Base-by-base conservation (phyloP, 2,113 vertebrate genomes). In the Gyps fulvus region DNA sequence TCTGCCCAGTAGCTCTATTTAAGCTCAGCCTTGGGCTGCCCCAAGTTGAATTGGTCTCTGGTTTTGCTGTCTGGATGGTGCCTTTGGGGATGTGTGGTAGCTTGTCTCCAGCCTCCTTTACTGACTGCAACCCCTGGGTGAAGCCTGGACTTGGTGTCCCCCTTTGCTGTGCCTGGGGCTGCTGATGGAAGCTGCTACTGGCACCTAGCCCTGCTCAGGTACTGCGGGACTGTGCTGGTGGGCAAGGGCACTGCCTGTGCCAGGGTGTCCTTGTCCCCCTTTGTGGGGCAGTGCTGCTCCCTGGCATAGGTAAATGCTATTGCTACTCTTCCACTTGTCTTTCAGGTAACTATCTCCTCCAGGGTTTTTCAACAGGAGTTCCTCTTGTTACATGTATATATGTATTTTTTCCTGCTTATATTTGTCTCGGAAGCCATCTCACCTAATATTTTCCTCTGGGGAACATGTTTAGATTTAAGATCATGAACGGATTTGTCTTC, bases 1-100 rank as follows among this genome's bases (percentile, higher is more conserved):
- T 69, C 25, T 79, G n/a, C 21, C 20, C 84, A 62, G 59, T 45
- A 87, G 45, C 16, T 70, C 31, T 78, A 5, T 20, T 40, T 67
- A 29, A 82, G 52, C 36, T 62, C 59, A 93, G 65, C 17, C 32
- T 54, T 66, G 36, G 13, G 21, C 9, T 42, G 1, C 4, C 3
- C 49, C 5, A 0, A 11, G 40, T 3, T 27, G 18, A 8, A 0
- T 27, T 62, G 27, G 8, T 31, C 0, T 71, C 4, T 34, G 16
- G 1, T 42, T 93, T 43, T 85, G 9, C 1, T 61, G 21, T 2
- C 1, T 20, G 2, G 6, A 1, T 43, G 58, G 15, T 2, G 0
- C 0, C 2, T 22, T 52, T 29, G 11, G 10, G 12, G 18, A 5
- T 4, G 6, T 31, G 13, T n/a, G 38, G 34, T 38, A 11, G 43